Evolutionary conservation across 1,140 invertebrate species (phyloP).

Genomic region (Drosophila bocki): DNA sequence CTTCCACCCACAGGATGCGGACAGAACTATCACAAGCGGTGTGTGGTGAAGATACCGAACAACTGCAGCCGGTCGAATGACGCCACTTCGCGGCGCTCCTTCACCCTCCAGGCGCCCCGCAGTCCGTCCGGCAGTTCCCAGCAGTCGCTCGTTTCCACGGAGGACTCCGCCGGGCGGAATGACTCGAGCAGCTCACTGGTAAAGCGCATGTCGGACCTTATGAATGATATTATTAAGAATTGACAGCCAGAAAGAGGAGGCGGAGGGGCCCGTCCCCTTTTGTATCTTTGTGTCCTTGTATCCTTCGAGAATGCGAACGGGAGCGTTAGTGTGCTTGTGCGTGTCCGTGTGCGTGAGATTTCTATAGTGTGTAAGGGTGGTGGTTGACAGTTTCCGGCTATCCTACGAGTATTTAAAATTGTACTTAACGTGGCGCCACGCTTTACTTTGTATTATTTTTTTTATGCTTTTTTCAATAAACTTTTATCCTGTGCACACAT

Average conservation of each 20-base stretch:
- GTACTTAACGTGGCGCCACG: slow-evolving; percentile 48
- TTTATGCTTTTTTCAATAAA: slow-evolving; percentile 71
- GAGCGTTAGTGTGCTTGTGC: neutral
- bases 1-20: slow-evolving; percentile 91
- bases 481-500: slow-evolving; percentile 38
- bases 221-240: slow-evolving; percentile 85
- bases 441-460: slow-evolving; percentile 53
- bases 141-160: slow-evolving; percentile 79
- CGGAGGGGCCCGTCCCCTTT: neutral
- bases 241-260: slow-evolving; percentile 27
- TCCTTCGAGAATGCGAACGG: neutral
- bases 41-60: slow-evolving; percentile 99
- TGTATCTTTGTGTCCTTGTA: neutral
- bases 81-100: slow-evolving; percentile 83
- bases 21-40: slow-evolving; percentile 99
- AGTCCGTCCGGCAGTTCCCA: slow-evolving; percentile 88
- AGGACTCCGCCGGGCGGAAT: slow-evolving; percentile 77
- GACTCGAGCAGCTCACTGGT: slow-evolving; percentile 86
- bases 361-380: slow-evolving; percentile 41
- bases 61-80: slow-evolving; percentile 90
- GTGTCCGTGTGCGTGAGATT: slow-evolving; percentile 1
- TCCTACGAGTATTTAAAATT: slow-evolving; percentile 64
- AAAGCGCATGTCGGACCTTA: slow-evolving; percentile 85
- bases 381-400: slow-evolving; percentile 39
- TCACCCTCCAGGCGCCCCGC: slow-evolving; percentile 88